Evolutionary conservation across 2,797 vertebrate species (phyloP), one percentile per base, ranked within the genome.

Genomic region (Salmo trutta): DNA sequence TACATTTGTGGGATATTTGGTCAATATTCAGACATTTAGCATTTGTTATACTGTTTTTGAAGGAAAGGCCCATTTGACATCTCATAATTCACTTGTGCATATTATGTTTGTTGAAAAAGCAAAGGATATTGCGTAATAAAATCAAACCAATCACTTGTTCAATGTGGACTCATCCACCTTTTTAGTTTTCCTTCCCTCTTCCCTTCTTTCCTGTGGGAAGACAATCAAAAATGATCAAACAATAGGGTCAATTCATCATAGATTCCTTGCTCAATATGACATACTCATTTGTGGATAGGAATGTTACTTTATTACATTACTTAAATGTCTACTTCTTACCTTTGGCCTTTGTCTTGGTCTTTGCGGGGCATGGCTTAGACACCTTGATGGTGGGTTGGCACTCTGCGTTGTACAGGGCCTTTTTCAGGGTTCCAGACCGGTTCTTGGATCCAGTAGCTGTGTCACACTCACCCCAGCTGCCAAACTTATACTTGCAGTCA

Each of bases 401-500:
- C 77, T 96, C 94, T 4, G 94, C 96, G 3, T 97, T 92, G 87
- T 92, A 96, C 51, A 96, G 91, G n/a, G 93, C 95, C 90, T 94
- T 98, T 91, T 96, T 95, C 89, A 98, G 85, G 53, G 94, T 93
- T 15, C 96, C 96, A 0, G 93, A 91, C 75, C 96, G 95, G 77
- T 88, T 93, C 89, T 94, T 95, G 54, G 85, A 78, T 1, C 94
- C 91, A 0, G 94, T 94, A 86, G 86, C 88, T 29, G 90, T 66
- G 1, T 96, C 96, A 52, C 97, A 98, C 0, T 94, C 93, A 0
- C 95, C 96, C 97, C 97, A 98, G 79, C 66, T 95, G 54, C 92
- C 94, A 84, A 97, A 97, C 76, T 96, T 96, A 89, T 97, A 98
- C 86, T 96, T 97, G 89, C 97, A 98, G 90, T 97, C 96, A 0